Evolutionary conservation across 2,113 vertebrate genomes (phyloP).

Genomic region (Daboia siamensis): DNA sequence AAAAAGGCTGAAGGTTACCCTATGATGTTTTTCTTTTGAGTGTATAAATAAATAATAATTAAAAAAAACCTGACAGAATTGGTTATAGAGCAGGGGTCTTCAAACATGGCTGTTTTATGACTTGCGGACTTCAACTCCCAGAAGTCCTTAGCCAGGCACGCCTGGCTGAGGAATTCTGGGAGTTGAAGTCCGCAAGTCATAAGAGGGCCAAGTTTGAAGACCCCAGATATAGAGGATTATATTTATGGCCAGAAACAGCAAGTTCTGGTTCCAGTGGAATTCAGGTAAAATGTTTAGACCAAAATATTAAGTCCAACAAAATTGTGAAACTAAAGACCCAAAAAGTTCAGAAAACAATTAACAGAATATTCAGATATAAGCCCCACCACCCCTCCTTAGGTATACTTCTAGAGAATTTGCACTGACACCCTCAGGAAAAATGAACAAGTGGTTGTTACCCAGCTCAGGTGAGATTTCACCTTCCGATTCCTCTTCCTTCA

Average conservation of each 20-base stretch:
- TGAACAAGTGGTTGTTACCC: background rate
- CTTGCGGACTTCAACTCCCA: too few species aligned
- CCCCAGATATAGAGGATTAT: too few species aligned
- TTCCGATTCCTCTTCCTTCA: constrained; percentile 27
- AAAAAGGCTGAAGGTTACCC: background rate
- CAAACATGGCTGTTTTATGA: too few species aligned
- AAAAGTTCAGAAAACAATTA: background rate
- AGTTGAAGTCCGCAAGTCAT: too few species aligned
- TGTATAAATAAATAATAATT: background rate
- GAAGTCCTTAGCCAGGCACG: too few species aligned
- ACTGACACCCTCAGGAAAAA: background rate
- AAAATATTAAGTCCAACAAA: background rate
- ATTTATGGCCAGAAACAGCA: background rate
- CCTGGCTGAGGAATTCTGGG: too few species aligned
- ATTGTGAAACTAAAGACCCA: background rate
- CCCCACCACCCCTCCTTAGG: background rate
- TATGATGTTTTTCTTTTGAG: background rate
- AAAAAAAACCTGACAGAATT: background rate
- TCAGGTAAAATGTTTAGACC: background rate
- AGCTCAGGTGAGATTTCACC: constrained; percentile 26
- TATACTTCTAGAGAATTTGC: background rate
- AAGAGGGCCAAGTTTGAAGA: too few species aligned
- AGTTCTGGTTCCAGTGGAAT: background rate
- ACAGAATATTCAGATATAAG: background rate
- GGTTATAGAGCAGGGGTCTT: too few species aligned